Conservation (phyloP, 2,888 invertebrate genomes). For the Syrphus vitripennis region DNA sequence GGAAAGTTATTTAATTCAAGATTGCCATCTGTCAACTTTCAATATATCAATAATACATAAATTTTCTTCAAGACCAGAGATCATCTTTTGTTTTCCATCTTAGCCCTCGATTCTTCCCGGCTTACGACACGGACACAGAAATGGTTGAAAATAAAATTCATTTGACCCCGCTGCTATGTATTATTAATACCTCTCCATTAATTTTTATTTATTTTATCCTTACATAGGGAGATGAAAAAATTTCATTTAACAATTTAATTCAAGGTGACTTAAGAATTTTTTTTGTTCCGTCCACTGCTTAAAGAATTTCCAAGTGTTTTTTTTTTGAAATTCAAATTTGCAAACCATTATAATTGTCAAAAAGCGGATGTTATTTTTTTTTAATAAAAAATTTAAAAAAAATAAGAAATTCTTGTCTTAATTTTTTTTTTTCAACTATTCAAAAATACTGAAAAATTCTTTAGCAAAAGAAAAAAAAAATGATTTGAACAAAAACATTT, state of each 20-base stretch:
- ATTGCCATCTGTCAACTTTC: not conserved
- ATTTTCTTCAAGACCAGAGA: too few species aligned
- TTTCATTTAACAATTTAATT: constrained; percentile 30
- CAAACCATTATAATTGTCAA: constrained; percentile 37
- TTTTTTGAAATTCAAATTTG: not conserved
- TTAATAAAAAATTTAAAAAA: not conserved
- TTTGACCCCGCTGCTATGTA: too few species aligned
- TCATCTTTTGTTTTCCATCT: too few species aligned
- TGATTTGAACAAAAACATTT: not conserved
- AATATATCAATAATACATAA: not conserved
- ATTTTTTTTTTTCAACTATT: not conserved
- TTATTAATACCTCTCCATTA: too few species aligned
- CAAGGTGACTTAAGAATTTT: constrained; percentile 44
- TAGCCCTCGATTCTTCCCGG: too few species aligned
- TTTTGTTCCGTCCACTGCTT: constrained; percentile 6
- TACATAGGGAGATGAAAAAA: not conserved
- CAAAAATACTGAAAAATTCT: constrained; percentile 13
- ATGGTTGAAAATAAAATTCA: not conserved
- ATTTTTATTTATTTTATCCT: too few species aligned
- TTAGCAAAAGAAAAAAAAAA: not conserved
- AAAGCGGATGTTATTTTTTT: constrained; percentile 23
- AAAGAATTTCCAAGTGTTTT: constrained; percentile 20
- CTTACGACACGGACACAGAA: too few species aligned
- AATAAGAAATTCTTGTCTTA: not conserved
- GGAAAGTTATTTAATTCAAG: not conserved